A percentile compares a stretch with the other conserved stretches of the same genome.
phyloP scores from a whole-genome alignment of 30 jellyfish, hydroid and myxozoan genomes.

The Hydractinia echinata region DNA sequence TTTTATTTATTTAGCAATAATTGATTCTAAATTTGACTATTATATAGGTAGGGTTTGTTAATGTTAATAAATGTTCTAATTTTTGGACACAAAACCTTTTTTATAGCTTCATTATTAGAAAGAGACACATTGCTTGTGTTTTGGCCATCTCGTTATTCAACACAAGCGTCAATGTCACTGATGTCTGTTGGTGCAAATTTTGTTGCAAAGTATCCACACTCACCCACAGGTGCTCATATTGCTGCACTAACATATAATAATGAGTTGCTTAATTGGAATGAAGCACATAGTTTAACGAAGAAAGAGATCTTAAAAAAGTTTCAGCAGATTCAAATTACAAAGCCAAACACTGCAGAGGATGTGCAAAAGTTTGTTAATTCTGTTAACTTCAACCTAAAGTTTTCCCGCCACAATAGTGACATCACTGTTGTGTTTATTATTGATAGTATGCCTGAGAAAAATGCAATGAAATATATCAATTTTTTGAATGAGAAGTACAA shows the following conservation, averaged over 20 bases:
- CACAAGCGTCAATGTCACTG: not conserved
- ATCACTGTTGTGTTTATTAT: constrained; percentile 32
- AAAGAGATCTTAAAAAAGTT: not conserved
- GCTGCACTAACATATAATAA: constrained; percentile 26
- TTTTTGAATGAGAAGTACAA: not conserved
- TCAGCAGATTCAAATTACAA: constrained; percentile 8
- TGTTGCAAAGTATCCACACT: constrained; percentile 22
- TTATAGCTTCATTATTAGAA: constrained; percentile 5
- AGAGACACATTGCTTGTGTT: constrained; percentile 34
- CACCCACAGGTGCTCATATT: constrained; percentile 16
- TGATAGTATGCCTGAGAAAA: constrained; percentile 9
- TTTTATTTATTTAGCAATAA: too few relatives aligned
- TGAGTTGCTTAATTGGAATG: constrained; percentile 30
- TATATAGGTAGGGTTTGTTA: too few relatives aligned
- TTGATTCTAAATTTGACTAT: too few relatives aligned
- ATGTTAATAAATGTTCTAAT: too few relatives aligned
- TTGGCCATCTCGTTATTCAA: constrained; percentile 12
- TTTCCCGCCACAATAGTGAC: constrained; percentile 13
- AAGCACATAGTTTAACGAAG: constrained; percentile 11
- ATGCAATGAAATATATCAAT: constrained; percentile 14
- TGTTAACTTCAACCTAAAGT: constrained; percentile 1
- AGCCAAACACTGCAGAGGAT: not conserved
- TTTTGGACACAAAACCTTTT: not conserved
- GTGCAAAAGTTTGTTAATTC: not conserved
- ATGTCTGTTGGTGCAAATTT: constrained; percentile 24